Conservation (phyloP, 2,113 vertebrate species). For the Sclerurus mexicanus region DNA sequence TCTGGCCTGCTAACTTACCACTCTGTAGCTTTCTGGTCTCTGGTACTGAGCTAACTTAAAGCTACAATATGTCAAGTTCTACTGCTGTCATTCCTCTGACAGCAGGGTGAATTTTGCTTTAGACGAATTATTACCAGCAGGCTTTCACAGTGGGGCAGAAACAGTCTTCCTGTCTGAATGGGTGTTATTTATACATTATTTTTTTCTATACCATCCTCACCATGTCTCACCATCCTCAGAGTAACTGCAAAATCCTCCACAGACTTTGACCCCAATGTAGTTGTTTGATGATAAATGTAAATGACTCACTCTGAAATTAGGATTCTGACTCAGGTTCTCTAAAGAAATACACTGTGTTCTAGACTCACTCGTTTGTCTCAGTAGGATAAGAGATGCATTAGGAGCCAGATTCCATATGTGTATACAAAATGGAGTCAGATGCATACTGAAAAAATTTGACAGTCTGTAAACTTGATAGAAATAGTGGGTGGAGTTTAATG, state of each 20-base stretch:
- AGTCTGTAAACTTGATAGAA: background rate
- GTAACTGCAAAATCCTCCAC: background rate
- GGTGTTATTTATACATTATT: background rate
- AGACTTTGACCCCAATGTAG: background rate
- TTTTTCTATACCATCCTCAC: background rate
- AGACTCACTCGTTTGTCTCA: background rate
- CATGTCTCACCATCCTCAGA: background rate
- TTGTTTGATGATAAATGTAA: constrained; percentile 44
- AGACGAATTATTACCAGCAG: background rate
- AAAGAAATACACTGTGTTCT: constrained; percentile 14
- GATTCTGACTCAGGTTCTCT: constrained; percentile 49
- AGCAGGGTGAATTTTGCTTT: background rate
- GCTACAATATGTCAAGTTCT: background rate
- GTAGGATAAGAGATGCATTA: background rate
- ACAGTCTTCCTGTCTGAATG: background rate
- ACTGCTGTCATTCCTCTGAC: background rate
- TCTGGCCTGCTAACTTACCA: background rate
- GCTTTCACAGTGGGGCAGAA: background rate
- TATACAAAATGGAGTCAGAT: background rate
- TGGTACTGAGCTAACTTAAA: background rate
- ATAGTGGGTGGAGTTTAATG: background rate
- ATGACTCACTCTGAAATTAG: constrained; percentile 40
- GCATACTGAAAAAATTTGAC: background rate
- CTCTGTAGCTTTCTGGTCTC: background rate
- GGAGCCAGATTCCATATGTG: background rate